These are phyloP conservation scores for Pteromalus puparum DNA, from an alignment of 1,140 invertebrate species.

Conservation along the genomic window DNA sequence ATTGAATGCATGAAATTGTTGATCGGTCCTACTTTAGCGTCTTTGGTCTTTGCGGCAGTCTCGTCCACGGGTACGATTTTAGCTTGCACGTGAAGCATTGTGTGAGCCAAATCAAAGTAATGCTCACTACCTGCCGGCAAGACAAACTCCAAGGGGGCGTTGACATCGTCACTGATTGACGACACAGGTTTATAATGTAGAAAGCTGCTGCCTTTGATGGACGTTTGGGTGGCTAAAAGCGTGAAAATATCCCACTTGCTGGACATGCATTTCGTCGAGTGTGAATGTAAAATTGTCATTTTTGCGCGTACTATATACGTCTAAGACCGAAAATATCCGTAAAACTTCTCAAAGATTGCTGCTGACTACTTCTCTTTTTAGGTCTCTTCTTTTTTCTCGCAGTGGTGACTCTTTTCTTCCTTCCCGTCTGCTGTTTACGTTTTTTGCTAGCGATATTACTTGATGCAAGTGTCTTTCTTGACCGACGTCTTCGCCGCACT, in stretches of 20 bases:
- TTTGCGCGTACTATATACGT: too few relatives aligned
- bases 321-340: too few relatives aligned
- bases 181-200: too few relatives aligned
- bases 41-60: conserved; percentile 57
- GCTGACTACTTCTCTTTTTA: too few relatives aligned
- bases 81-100: conserved; percentile 59
- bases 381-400: too few relatives aligned
- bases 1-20: conserved; percentile 59
- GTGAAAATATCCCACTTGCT: conserved; percentile 72
- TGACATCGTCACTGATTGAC: conserved; percentile 58
- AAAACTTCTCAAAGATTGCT: too few relatives aligned
- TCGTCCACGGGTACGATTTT: conserved; percentile 40
- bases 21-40: too few relatives aligned
- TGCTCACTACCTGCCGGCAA: conserved; percentile 65
- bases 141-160: conserved; percentile 69
- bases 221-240: conserved; percentile 67
- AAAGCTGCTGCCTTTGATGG: conserved; percentile 59
- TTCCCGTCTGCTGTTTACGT: too few relatives aligned
- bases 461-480: too few relatives aligned
- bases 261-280: conserved; percentile 58
- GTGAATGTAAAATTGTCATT: conserved; percentile 55
- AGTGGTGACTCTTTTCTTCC: too few relatives aligned
- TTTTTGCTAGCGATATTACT: too few relatives aligned
- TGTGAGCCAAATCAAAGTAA: conserved; percentile 68
- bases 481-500: too few relatives aligned